Conservation (phyloP, 2,888 invertebrate genomes). For the Hydrotaea cyrtoneurina region DNA sequence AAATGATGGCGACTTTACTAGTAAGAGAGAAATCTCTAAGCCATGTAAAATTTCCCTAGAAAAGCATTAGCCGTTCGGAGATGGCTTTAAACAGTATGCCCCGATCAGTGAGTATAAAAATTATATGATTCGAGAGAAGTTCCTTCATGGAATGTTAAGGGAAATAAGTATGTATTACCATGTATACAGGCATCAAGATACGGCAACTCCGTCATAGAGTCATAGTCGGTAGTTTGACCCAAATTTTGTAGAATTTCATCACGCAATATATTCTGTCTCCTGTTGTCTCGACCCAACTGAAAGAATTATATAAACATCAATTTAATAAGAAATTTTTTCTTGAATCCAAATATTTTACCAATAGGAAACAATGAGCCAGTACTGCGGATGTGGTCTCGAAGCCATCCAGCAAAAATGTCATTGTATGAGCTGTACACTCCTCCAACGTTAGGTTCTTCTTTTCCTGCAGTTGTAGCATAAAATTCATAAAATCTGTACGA, state of each 20-base stretch:
- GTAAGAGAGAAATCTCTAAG: too few species aligned
- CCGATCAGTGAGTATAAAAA: too few species aligned
- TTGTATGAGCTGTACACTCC: slow-evolving; percentile 74
- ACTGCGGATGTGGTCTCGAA: slow-evolving; percentile 76
- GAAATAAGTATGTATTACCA: slow-evolving; percentile 74
- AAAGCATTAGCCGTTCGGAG: too few species aligned
- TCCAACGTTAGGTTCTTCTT: slow-evolving; percentile 72
- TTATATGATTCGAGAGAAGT: too few species aligned
- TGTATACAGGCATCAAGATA: slow-evolving; percentile 77
- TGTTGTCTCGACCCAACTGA: slow-evolving; percentile 73
- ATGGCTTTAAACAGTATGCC: too few species aligned
- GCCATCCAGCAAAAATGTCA: slow-evolving; percentile 78
- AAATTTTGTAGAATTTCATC: slow-evolving; percentile 71
- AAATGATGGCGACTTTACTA: too few species aligned
- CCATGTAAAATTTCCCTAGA: too few species aligned
- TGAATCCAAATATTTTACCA: slow-evolving; percentile 69
- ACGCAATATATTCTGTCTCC: slow-evolving; percentile 72
- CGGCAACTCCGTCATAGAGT: slow-evolving; percentile 73
- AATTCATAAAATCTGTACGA: slow-evolving; percentile 77
- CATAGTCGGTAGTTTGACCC: slow-evolving; percentile 71
- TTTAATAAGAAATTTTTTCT: too few species aligned
- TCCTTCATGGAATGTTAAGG: too few species aligned
- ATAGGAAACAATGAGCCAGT: slow-evolving; percentile 72
- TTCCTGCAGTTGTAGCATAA: slow-evolving; percentile 76
- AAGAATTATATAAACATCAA: slow-evolving; percentile 26